Conservation (phyloP, 2,888 invertebrate genomes). For the Scaptomyza reducta region DNA sequence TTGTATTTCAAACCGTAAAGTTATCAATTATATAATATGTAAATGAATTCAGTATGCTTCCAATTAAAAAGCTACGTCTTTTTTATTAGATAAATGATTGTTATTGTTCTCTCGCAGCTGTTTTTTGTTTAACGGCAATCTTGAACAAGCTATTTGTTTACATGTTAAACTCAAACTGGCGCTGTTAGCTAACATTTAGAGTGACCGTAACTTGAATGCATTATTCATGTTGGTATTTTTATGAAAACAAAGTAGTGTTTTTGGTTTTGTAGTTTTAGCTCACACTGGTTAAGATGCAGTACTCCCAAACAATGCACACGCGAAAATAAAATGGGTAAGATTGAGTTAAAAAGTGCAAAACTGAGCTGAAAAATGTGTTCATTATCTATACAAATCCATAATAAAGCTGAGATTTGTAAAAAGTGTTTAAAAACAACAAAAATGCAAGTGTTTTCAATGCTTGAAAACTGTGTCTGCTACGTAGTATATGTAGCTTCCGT, state of each 20-base stretch:
- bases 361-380: constrained; percentile 25
- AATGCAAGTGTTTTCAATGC: constrained; percentile 30
- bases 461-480: constrained; percentile 51
- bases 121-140: neutral
- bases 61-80: constrained; percentile 11
- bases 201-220: constrained; percentile 16
- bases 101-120: constrained; percentile 19
- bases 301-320: constrained; percentile 71
- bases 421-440: neutral
- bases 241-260: constrained; percentile 12
- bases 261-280: constrained; percentile 2
- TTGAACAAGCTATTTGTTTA: constrained; percentile 11
- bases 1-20: constrained; percentile 42
- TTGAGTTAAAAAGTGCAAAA: constrained; percentile 63
- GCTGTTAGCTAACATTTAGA: constrained; percentile 10
- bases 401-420: neutral
- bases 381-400: constrained; percentile 3
- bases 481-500: constrained; percentile 43
- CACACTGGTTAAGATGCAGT: constrained; percentile 57
- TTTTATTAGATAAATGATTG: neutral
- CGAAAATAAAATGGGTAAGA: constrained; percentile 76
- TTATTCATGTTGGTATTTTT: constrained; percentile 26
- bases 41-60: constrained; percentile 48
- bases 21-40: constrained; percentile 44
- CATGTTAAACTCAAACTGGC: constrained; percentile 31